Conservation (phyloP, 2,113 vertebrate species). For the Odocoileus hemionus region DNA sequence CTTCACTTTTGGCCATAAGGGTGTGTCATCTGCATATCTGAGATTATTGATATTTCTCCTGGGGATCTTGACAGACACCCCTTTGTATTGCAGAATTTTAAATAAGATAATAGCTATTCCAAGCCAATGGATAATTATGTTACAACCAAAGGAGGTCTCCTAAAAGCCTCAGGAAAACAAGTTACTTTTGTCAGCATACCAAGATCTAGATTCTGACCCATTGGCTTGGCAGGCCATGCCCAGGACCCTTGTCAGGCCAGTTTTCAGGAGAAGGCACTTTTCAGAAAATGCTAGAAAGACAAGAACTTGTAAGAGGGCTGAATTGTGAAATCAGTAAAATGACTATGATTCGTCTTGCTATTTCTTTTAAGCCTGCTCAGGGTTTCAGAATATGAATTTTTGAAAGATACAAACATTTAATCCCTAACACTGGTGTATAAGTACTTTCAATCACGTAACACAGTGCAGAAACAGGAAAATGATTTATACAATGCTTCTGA, state of each 20-base stretch:
- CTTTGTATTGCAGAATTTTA: background rate
- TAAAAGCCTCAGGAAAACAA: background rate
- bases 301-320: background rate
- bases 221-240: background rate
- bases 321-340: background rate
- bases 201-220: background rate
- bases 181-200: background rate
- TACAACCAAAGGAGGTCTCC: background rate
- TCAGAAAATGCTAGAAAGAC: background rate
- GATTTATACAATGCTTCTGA: background rate
- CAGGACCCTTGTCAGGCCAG: background rate
- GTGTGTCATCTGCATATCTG: background rate
- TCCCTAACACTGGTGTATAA: background rate
- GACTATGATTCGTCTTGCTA: background rate
- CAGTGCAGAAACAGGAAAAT: background rate
- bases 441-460: background rate
- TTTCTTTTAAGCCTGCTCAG: background rate
- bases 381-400: background rate
- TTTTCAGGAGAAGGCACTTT: background rate
- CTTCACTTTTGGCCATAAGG: background rate
- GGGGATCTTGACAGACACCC: fast-evolving
- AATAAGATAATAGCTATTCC: background rate
- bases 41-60: background rate
- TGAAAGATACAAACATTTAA: background rate
- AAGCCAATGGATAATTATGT: background rate